Conservation (phyloP, 2,113 vertebrate genomes). For the Lepus timidus region DNA sequence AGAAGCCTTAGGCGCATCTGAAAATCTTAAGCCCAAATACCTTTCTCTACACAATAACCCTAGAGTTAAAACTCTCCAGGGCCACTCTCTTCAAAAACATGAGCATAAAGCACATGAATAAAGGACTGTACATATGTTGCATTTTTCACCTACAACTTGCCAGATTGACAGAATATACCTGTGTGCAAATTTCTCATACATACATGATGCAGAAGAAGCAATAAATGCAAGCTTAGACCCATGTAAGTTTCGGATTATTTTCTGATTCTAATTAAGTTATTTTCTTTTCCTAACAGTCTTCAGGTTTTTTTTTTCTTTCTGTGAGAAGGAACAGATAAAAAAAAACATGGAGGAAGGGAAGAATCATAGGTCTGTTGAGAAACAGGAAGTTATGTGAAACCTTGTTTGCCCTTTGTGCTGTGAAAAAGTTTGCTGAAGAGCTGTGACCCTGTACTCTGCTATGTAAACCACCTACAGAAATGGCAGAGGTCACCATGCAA, state of each 20-base stretch:
- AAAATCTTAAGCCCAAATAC: slow-evolving; percentile 66
- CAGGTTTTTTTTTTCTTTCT: slow-evolving; percentile 19
- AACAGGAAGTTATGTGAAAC: slow-evolving; percentile 63
- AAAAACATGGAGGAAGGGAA: slow-evolving; percentile 38
- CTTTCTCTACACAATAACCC: slow-evolving; percentile 42
- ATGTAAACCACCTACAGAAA: slow-evolving; percentile 70
- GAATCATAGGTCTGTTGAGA: slow-evolving; percentile 27
- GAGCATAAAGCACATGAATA: neutral
- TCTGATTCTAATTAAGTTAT: slow-evolving; percentile 78
- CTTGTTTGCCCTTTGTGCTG: slow-evolving; percentile 61
- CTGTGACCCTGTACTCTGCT: slow-evolving; percentile 41
- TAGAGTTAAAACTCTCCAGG: slow-evolving; percentile 44
- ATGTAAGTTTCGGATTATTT: slow-evolving; percentile 49
- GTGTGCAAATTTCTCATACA: slow-evolving; percentile 11
- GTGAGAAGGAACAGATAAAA: slow-evolving; percentile 61
- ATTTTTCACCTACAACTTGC: neutral
- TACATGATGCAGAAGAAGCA: neutral
- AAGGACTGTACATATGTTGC: neutral
- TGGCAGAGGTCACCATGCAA: slow-evolving; percentile 79
- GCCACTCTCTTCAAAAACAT: neutral
- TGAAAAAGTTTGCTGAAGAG: slow-evolving; percentile 63
- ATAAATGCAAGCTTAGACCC: neutral
- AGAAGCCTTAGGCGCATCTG: slow-evolving; percentile 55
- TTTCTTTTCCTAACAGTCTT: slow-evolving; percentile 63
- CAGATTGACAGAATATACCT: neutral